phyloP scores from a whole-genome alignment of 2,888 invertebrate species.

The Sacculina carcini region DNA sequence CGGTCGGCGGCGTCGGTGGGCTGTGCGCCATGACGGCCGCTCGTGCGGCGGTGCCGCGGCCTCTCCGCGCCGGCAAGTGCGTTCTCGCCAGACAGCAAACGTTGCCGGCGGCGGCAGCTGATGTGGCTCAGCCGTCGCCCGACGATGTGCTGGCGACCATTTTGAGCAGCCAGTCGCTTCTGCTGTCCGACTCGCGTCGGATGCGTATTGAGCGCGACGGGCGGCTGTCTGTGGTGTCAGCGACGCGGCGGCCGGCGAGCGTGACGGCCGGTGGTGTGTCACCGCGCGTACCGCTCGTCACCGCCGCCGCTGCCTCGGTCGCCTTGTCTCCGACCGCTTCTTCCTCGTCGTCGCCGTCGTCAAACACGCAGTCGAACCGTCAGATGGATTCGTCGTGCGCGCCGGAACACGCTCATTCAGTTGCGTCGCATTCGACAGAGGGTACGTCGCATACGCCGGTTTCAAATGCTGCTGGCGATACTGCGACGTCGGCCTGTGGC shows the following conservation, averaged over 20 bases:
- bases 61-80: too few species aligned
- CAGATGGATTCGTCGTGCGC: too few species aligned
- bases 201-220: slow-evolving; percentile 19
- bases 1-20: not conserved
- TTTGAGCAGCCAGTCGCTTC: slow-evolving; percentile 18
- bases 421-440: too few species aligned
- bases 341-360: too few species aligned
- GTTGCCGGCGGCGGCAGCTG: not conserved
- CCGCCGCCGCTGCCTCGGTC: not conserved
- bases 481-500: too few species aligned
- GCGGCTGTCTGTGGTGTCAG: slow-evolving; percentile 7
- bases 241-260: slow-evolving; percentile 6
- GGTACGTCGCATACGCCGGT: too few species aligned
- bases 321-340: too few species aligned
- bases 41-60: not conserved
- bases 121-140: not conserved
- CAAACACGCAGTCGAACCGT: too few species aligned
- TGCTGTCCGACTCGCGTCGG: slow-evolving; percentile 16
- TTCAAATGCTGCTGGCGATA: too few species aligned
- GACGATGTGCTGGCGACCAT: slow-evolving; percentile 19
- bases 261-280: slow-evolving; percentile 5
- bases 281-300: not conserved
- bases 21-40: not conserved
- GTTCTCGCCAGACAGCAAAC: too few species aligned
- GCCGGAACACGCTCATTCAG: too few species aligned